phyloP scores from a whole-genome alignment of 2,888 invertebrate genomes.

The Leptothorax acervorum region DNA sequence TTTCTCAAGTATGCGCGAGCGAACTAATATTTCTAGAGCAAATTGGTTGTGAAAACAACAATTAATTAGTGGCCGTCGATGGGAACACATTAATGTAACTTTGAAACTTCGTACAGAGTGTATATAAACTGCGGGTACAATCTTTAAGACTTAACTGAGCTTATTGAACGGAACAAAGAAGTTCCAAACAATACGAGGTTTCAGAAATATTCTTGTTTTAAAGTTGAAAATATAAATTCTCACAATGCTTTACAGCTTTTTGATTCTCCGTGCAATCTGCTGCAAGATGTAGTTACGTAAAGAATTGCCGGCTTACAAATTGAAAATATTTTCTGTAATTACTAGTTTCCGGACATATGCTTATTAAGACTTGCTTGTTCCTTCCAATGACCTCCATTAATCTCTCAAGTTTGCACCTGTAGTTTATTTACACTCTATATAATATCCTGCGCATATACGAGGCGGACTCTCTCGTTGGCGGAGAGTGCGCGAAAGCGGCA shows the following conservation, averaged over 20 bases:
- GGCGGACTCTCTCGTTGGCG: background rate
- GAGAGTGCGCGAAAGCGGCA: conserved; percentile 13
- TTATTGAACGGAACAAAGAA: conserved; percentile 1
- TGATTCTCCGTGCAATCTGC: background rate
- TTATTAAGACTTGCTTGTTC: conserved; percentile 12
- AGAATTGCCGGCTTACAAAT: background rate
- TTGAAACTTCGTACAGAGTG: background rate
- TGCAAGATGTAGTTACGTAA: background rate
- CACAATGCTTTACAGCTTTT: background rate
- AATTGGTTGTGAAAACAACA: conserved; percentile 38
- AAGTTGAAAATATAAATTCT: background rate
- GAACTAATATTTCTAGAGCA: conserved; percentile 37
- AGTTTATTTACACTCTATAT: conserved; percentile 27
- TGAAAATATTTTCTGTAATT: conserved; percentile 11
- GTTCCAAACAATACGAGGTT: background rate
- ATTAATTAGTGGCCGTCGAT: conserved; percentile 29
- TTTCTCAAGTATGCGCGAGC: conserved; percentile 40
- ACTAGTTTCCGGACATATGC: conserved; percentile 20
- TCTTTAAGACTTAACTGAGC: background rate
- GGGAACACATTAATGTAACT: conserved; percentile 5
- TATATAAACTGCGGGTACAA: background rate
- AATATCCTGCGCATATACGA: background rate
- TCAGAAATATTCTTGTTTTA: background rate
- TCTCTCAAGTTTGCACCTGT: conserved; percentile 34
- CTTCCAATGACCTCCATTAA: conserved; percentile 38